phyloP scores from a whole-genome alignment of 1,140 invertebrate species.

The Oppia nitens region DNA sequence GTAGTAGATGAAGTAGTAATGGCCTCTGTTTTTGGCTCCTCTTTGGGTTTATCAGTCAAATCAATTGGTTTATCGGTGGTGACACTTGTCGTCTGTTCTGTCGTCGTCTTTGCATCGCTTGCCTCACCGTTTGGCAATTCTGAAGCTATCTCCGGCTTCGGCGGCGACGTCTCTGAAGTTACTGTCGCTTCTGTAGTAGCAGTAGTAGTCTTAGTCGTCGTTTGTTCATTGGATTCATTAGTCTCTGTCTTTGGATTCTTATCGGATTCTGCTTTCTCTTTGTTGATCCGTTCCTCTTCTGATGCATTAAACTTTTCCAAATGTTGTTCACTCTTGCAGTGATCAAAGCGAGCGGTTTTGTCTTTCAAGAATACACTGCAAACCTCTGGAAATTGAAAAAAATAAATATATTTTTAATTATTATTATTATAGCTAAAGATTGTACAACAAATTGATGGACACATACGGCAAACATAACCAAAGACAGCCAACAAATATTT shows the following conservation, averaged over 20 bases:
- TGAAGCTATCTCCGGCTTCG: conserved; percentile 6
- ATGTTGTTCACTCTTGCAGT: conserved; percentile 1
- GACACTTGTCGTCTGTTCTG: not conserved
- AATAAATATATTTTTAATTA: not conserved
- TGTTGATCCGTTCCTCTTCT: conserved; percentile 9
- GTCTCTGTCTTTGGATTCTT: conserved; percentile 6
- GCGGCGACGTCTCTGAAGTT: conserved; percentile 21
- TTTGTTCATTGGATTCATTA: conserved; percentile 20
- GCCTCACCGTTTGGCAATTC: not conserved
- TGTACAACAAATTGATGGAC: not conserved
- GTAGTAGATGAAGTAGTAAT: too few species aligned
- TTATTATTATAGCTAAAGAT: not conserved
- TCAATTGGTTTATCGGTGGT: not conserved
- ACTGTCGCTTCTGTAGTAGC: conserved; percentile 19
- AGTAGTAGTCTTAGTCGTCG: conserved; percentile 3
- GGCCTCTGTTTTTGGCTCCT: not conserved
- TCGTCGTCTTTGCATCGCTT: not conserved
- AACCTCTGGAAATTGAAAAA: conserved; percentile 1
- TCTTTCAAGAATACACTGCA: conserved; percentile 9
- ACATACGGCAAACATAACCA: conserved; percentile 12
- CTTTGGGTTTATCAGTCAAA: not conserved
- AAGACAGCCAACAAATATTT: conserved; percentile 1
- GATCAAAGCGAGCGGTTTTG: not conserved
- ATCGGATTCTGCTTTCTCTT: conserved; percentile 21
- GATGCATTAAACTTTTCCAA: not conserved